Percentiles rank a stretch among this genome's conserved stretches.
Evolutionary conservation across 2,888 invertebrate genomes (phyloP).

Genomic region (Boloria euphrosyne): DNA sequence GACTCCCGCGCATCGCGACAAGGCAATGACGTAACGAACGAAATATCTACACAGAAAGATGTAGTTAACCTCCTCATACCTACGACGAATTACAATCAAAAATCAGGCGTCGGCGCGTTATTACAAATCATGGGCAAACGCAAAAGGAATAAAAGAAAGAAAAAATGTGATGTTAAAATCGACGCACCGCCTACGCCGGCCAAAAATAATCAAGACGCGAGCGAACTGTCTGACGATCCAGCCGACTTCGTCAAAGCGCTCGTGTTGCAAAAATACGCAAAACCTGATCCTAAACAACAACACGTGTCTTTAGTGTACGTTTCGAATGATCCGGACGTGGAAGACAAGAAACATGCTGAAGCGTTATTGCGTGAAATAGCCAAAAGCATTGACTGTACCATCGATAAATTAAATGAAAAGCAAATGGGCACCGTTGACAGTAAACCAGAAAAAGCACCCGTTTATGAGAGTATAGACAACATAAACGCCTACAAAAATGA

Average conservation of each 20-base stretch:
- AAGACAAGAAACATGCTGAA: slow-evolving; percentile 71
- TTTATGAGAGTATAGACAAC: slow-evolving; percentile 58
- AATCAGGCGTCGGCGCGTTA: slow-evolving; percentile 68
- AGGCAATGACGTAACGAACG: slow-evolving; percentile 61
- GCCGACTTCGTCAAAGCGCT: slow-evolving; percentile 74
- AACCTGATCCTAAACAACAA: slow-evolving; percentile 60
- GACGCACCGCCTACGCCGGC: slow-evolving; percentile 54
- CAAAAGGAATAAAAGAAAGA: slow-evolving; percentile 61
- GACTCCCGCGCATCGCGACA: slow-evolving; percentile 58
- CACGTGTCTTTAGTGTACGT: slow-evolving; percentile 76
- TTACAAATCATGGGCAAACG: slow-evolving; percentile 75
- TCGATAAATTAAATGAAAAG: slow-evolving; percentile 63
- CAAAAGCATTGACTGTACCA: slow-evolving; percentile 70
- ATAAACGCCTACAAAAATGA: slow-evolving; percentile 63
- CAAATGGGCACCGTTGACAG: slow-evolving; percentile 67
- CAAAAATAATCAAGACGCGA: slow-evolving; percentile 63
- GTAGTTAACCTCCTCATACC: slow-evolving; percentile 75
- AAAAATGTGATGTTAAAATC: slow-evolving; percentile 54
- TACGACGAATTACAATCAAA: slow-evolving; percentile 68
- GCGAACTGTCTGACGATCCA: slow-evolving; percentile 52
- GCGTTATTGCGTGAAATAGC: slow-evolving; percentile 74
- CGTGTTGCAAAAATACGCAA: slow-evolving; percentile 74
- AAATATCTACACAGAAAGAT: slow-evolving; percentile 65
- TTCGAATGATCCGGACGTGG: slow-evolving; percentile 60
- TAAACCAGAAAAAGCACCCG: slow-evolving; percentile 50